Evolutionary conservation across 2,113 vertebrate species (phyloP), one percentile per base, ranked within the genome.

Genomic region (Thalassarche chlororhynchos): DNA sequence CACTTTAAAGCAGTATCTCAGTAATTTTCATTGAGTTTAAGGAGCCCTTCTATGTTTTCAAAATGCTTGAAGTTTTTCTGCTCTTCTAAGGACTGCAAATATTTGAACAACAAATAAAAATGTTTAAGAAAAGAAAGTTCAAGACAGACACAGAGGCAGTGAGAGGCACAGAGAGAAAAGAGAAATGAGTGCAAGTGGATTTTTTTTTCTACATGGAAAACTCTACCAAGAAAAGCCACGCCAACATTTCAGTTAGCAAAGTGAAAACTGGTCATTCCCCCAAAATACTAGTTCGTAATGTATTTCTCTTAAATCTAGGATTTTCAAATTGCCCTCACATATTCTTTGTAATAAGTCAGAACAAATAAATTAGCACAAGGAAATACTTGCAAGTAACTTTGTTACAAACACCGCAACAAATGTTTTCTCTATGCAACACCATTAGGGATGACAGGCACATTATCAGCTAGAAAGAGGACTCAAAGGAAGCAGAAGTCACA

Each of bases 21-120:
- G 95, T 97, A 95, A 98, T 98, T 98, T 97, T 94, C 96, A 95
- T 84, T 96, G 96, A 97, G 87, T 90, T 96, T 96, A 95, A 97
- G 98, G 91, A 93, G 78, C 91, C 87, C 93, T 97, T 97, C 91
- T 97, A 34, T 49, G 82, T 98, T 98, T 98, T 98, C 87, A 93
- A 96, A 94, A 98, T 96, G 89, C 92, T 98, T 96, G 72, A 94
- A 96, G 93, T 87, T 97, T 96, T 96, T 97, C 85, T 96, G 78
- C 92, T 95, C 87, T 97, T 97, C 91, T 97, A 92, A 95, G 93
- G 78, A 93, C 72, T 88, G 94, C 93, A 98, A 98, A 98, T 98
- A 98, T 98, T 98, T 97, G 97, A 98, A 96, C 87, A 94, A 96
- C 92, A 87, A 91, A 90, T 80, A 78, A 90, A 91, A 97, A 88